Percentiles rank a stretch among this genome's conserved stretches.
These are phyloP conservation scores for Henicopernis longicauda DNA, from an alignment of 2,113 vertebrate species.

Conservation along the genomic window DNA sequence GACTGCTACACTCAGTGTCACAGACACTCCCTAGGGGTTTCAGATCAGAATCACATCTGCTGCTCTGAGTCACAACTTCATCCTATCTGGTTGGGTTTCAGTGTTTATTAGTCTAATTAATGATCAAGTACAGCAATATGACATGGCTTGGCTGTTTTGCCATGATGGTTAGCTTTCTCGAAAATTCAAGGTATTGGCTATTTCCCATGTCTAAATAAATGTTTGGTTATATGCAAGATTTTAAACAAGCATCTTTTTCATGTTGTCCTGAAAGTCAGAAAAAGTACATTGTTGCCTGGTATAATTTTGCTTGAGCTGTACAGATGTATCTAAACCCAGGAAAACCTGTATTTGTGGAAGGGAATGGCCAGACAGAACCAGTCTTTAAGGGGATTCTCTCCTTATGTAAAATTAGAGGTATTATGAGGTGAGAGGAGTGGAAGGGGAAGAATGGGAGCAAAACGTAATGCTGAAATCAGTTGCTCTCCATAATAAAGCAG, in stretches of 20 bases:
- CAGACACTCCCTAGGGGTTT: conserved; percentile 3
- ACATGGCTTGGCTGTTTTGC: neutral
- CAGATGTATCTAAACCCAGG: neutral
- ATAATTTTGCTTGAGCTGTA: neutral
- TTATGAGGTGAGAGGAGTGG: neutral
- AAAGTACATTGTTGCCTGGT: neutral
- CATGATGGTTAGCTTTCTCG: neutral
- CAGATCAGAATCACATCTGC: conserved; percentile 34
- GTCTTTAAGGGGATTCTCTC: neutral
- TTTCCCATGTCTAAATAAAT: neutral
- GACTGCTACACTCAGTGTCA: neutral
- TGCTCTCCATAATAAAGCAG: neutral
- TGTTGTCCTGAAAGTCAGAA: neutral
- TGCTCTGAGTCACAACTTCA: conserved; percentile 32
- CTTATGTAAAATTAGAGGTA: neutral
- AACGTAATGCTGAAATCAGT: neutral
- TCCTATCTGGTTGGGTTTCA: neutral
- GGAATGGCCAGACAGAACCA: neutral
- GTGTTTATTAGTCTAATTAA: conserved; percentile 50
- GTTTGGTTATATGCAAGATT: neutral
- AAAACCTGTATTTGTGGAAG: neutral
- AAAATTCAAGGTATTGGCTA: neutral
- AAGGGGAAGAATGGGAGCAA: neutral
- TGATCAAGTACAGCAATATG: neutral
- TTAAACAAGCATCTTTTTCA: neutral